Percentiles rank a stretch among this genome's conserved stretches.
phyloP scores from a whole-genome alignment of 37 sponge, comb jelly and placozoan species.

The Ephydatia muelleri region DNA sequence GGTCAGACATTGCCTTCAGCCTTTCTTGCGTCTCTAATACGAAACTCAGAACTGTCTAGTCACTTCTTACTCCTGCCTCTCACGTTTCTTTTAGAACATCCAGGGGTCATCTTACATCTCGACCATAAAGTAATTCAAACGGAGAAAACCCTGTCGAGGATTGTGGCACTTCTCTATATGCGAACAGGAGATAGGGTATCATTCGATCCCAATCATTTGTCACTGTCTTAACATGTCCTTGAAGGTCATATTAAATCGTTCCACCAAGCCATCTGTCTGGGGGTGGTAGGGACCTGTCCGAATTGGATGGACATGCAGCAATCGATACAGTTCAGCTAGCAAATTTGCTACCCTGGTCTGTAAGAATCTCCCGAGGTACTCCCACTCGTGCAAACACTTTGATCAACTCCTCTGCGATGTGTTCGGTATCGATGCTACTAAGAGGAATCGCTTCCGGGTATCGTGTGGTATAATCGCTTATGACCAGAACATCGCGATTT shows the following conservation, averaged over 20 bases:
- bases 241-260: slow-evolving; percentile 28
- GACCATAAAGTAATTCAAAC: slow-evolving; percentile 30
- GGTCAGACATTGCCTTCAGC: slow-evolving; percentile 19
- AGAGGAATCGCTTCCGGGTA: slow-evolving; percentile 46
- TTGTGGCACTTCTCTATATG: slow-evolving; percentile 42
- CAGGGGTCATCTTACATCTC: slow-evolving; percentile 28
- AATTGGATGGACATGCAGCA: slow-evolving; percentile 15
- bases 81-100: too few relatives aligned
- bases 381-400: slow-evolving; percentile 12
- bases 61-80: neutral
- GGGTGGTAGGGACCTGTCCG: slow-evolving; percentile 37
- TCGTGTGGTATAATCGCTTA: slow-evolving; percentile 33
- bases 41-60: slow-evolving; percentile 17
- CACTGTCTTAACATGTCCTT: slow-evolving; percentile 14
- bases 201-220: neutral
- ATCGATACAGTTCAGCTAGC: slow-evolving; percentile 16
- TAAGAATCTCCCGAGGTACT: slow-evolving; percentile 26
- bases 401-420: slow-evolving; percentile 30
- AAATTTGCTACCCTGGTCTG: slow-evolving; percentile 15
- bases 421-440: slow-evolving; percentile 1
- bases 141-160: slow-evolving; percentile 29
- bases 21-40: slow-evolving; percentile 10
- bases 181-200: too few relatives aligned
- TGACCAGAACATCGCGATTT: neutral
- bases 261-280: slow-evolving; percentile 43